A percentile compares a stretch with the other conserved stretches of the same genome.
phyloP scores from a whole-genome alignment of 2,888 invertebrate genomes.

The Smittia aterrima region DNA sequence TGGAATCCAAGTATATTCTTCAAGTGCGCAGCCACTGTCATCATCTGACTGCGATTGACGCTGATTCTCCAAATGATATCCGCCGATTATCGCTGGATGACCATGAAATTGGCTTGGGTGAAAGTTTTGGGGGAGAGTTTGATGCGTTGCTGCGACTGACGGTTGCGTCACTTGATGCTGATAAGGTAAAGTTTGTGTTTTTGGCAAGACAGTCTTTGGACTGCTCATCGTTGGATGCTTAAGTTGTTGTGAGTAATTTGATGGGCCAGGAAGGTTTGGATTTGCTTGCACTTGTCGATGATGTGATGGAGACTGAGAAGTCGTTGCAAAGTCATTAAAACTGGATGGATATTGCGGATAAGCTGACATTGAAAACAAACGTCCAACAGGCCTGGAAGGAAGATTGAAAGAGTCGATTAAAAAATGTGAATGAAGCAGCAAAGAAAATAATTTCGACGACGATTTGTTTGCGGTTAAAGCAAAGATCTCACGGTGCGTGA shows the following conservation, averaged over 20 bases:
- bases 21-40: constrained; percentile 95
- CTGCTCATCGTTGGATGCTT: constrained; percentile 18
- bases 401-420: neutral
- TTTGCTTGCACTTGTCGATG: neutral
- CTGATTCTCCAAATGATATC: constrained; percentile 64
- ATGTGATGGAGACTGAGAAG: constrained; percentile 32
- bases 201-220: neutral
- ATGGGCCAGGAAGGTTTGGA: constrained; percentile 9
- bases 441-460: neutral
- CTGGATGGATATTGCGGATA: constrained; percentile 15
- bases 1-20: constrained; percentile 98
- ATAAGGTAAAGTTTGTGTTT: constrained; percentile 18
- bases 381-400: constrained; percentile 16
- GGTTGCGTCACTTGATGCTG: constrained; percentile 50
- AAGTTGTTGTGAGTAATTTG: neutral
- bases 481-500: neutral
- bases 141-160: constrained; percentile 53
- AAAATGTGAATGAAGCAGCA: neutral
- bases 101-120: constrained; percentile 36
- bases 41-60: constrained; percentile 92
- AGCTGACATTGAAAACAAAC: constrained; percentile 28
- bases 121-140: constrained; percentile 48
- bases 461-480: neutral
- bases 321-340: constrained; percentile 35
- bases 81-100: constrained; percentile 36